These are phyloP conservation scores for Tachysurus vachellii DNA, from an alignment of 2,113 vertebrate species.

Conservation along the genomic window DNA sequence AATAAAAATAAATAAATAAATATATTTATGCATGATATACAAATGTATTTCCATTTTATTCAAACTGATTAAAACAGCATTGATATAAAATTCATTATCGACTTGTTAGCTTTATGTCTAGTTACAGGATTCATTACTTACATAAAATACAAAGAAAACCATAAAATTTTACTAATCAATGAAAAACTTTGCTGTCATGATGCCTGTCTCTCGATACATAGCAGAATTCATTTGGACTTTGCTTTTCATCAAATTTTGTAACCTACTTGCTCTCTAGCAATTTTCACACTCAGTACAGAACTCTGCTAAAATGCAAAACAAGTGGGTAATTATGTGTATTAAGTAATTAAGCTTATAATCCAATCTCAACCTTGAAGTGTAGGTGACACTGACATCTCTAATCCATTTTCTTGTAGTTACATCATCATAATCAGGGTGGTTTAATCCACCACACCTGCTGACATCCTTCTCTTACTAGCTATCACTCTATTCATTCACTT, in stretches of 20 bases:
- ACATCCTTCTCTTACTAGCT: not conserved
- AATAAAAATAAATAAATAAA: too few relatives aligned
- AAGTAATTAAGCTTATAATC: constrained; percentile 72
- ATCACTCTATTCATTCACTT: not conserved
- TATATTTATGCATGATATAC: too few relatives aligned
- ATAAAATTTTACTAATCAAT: not conserved
- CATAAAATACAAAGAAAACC: not conserved
- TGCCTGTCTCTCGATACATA: not conserved
- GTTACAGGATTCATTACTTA: not conserved
- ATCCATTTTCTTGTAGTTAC: constrained; percentile 25
- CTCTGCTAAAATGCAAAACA: not conserved
- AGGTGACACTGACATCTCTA: constrained; percentile 53
- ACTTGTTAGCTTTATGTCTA: not conserved
- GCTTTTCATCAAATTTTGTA: not conserved
- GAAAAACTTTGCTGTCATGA: not conserved
- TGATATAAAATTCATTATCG: not conserved
- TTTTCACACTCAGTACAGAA: not conserved
- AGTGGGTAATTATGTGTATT: constrained; percentile 26
- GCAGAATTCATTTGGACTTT: not conserved
- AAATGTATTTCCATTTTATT: not conserved
- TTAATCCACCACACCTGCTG: not conserved
- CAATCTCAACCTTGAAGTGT: constrained; percentile 58
- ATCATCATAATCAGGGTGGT: not conserved
- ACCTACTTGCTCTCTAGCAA: not conserved
- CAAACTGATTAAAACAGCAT: not conserved